These are phyloP conservation scores for Calidris pugnax DNA, from an alignment of 2,113 vertebrate species.

Conservation along the genomic window DNA sequence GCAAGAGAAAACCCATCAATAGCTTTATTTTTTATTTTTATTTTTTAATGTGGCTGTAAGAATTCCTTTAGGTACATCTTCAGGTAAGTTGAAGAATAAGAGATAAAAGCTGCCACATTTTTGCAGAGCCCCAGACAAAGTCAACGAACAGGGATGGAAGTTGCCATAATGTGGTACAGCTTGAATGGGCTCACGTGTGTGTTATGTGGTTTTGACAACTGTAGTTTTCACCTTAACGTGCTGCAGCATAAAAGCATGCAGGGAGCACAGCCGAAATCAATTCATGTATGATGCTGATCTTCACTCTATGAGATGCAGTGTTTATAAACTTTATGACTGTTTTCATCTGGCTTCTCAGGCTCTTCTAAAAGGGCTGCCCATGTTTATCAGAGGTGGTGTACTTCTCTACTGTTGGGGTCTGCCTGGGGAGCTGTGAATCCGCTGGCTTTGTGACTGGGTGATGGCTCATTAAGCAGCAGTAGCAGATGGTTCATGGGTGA, in stretches of 20 bases:
- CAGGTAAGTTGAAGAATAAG: neutral
- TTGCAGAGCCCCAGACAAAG: neutral
- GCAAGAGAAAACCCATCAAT: neutral
- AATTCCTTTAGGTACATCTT: neutral
- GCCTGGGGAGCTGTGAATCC: neutral
- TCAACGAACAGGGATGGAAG: neutral
- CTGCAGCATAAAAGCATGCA: neutral
- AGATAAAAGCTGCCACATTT: neutral
- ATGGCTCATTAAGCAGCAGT: neutral
- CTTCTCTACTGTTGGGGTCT: neutral
- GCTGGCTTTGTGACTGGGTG: neutral
- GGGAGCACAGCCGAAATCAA: neutral
- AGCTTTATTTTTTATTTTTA: neutral
- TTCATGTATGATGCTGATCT: neutral
- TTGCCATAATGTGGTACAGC: neutral
- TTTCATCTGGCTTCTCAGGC: neutral
- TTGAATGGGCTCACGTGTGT: neutral
- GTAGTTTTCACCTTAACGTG: neutral
- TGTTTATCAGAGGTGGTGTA: rapidly evolving
- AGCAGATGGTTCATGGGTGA: neutral
- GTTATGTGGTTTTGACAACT: neutral
- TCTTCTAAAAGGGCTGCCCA: neutral
- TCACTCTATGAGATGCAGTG: neutral
- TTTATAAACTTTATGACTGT: neutral
- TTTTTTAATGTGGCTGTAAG: neutral